Evolutionary conservation across 2,113 vertebrate genomes (phyloP).

Genomic region (Oreochromis aureus): DNA sequence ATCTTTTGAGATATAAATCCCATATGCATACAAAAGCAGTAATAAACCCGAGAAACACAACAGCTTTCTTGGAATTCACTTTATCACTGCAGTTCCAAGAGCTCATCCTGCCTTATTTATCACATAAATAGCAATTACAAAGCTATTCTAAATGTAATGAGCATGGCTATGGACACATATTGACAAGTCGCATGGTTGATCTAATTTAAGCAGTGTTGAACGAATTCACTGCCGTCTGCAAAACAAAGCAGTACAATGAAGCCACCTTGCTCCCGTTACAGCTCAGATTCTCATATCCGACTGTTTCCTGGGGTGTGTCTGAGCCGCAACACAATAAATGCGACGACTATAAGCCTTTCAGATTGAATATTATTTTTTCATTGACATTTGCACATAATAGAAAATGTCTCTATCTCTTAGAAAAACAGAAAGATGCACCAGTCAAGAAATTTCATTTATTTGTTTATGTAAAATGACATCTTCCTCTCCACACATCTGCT

Average conservation of each 20-base stretch:
- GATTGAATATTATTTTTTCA: constrained; percentile 23
- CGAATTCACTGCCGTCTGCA: not conserved
- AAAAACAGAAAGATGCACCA: not conserved
- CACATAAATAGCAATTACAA: not conserved
- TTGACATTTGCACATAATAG: constrained; percentile 43
- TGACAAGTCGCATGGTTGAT: not conserved
- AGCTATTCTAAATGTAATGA: not conserved
- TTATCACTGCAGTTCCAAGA: not conserved
- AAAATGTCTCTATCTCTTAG: constrained; percentile 21
- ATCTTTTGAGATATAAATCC: not conserved
- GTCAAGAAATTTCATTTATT: constrained; percentile 49
- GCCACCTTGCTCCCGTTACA: not conserved
- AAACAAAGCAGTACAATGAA: not conserved
- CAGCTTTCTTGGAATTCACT: not conserved
- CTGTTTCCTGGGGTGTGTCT: not conserved
- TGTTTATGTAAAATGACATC: constrained; percentile 54
- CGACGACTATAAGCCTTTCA: not conserved
- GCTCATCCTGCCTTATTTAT: not conserved
- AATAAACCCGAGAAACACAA: not conserved
- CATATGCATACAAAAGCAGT: not conserved
- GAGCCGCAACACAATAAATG: not conserved
- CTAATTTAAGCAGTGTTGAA: not conserved
- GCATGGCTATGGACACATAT: not conserved
- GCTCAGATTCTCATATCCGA: not conserved
- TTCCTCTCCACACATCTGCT: constrained; percentile 3